Conservation (phyloP, 1,140 invertebrate genomes). For the Nebria ingens region DNA sequence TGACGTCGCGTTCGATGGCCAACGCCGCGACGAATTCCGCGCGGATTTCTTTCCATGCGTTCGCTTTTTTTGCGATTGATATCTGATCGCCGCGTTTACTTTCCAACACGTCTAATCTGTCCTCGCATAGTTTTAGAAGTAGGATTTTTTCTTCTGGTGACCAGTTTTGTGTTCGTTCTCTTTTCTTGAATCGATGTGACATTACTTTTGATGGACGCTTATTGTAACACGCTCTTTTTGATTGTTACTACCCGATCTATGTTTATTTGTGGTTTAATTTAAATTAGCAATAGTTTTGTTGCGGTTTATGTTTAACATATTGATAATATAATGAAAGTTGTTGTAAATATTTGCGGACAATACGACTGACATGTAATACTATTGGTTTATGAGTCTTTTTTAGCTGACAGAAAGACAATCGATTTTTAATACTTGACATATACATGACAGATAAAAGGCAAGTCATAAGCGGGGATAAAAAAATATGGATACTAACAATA, state of each 20-base stretch:
- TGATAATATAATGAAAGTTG: not conserved
- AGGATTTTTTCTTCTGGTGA: conserved; percentile 40
- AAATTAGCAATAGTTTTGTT: not conserved
- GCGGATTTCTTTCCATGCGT: conserved; percentile 41
- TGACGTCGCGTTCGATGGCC: conserved; percentile 39
- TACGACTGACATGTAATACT: not conserved
- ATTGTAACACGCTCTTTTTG: not conserved
- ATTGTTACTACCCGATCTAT: no score
- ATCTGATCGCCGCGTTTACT: conserved; percentile 41
- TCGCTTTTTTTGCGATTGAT: conserved; percentile 37
- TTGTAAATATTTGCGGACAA: not conserved
- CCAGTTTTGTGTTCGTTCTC: conserved; percentile 45
- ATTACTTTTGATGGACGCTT: conserved; percentile 1
- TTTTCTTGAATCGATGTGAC: conserved; percentile 30
- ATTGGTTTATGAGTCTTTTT: conserved; percentile 4
- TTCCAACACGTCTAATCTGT: conserved; percentile 38
- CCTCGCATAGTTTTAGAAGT: conserved; percentile 36
- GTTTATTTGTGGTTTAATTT: no score
- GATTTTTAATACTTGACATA: conserved; percentile 9
- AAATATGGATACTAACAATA: no score
- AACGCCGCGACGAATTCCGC: conserved; percentile 37
- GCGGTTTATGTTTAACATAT: not conserved
- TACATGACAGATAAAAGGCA: conserved; percentile 8
- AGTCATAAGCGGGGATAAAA: conserved; percentile 4
- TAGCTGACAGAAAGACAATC: not conserved